A percentile compares a stretch with the other conserved stretches of the same genome.
These are phyloP conservation scores for Hemithea aestivaria DNA, from an alignment of 2,888 invertebrate species.

Conservation along the genomic window DNA sequence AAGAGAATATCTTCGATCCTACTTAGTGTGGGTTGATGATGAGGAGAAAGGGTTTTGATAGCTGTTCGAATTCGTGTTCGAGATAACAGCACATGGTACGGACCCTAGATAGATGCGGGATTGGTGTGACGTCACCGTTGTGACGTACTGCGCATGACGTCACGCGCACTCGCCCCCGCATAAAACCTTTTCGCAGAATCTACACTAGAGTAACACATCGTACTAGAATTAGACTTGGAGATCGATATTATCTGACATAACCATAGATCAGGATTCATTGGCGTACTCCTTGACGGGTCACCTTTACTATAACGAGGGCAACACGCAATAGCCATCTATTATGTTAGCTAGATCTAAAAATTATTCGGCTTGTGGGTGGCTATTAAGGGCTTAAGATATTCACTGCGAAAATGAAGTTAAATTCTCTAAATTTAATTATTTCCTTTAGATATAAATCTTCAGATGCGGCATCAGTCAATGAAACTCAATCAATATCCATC, in stretches of 20 bases:
- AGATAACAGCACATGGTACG: slow-evolving; percentile 4
- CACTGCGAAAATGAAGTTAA: no score
- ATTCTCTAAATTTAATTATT: no score
- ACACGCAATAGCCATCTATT: no score
- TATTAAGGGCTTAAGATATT: no score
- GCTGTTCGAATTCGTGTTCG: neutral
- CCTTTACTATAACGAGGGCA: slow-evolving; percentile 10
- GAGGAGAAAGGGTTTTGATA: no score
- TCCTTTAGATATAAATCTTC: no score
- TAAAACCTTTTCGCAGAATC: slow-evolving; percentile 13
- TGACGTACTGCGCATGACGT: slow-evolving; percentile 56
- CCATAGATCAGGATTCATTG: slow-evolving; percentile 5
- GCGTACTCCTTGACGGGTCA: slow-evolving; percentile 6
- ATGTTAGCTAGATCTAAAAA: no score
- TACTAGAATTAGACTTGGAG: slow-evolving; percentile 8
- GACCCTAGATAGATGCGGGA: slow-evolving; percentile 13
- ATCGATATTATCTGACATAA: slow-evolving; percentile 13
- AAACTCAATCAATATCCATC: no score
- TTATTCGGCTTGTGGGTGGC: no score
- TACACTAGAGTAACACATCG: slow-evolving; percentile 9
- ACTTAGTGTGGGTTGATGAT: no score
- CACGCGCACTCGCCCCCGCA: slow-evolving; percentile 27
- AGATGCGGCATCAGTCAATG: no score
- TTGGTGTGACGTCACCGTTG: slow-evolving; percentile 39
- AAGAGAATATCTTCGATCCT: no score